These are phyloP conservation scores for Diploptera punctata DNA, from an alignment of 2,888 invertebrate species.

Conservation along the genomic window DNA sequence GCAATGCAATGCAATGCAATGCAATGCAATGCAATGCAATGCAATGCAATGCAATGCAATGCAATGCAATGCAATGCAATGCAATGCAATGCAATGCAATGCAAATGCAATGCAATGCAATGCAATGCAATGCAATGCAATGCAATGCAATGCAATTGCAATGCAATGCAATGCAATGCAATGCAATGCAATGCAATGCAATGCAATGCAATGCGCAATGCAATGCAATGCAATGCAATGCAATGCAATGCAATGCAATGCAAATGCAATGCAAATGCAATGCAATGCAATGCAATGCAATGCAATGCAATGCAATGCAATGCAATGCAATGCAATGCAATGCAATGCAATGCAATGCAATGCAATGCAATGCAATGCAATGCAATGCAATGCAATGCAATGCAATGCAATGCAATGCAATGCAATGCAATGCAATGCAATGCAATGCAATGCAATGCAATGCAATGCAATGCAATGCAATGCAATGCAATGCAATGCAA, in stretches of 20 bases:
- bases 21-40: constrained; percentile 13
- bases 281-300: neutral
- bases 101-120: too few relatives aligned
- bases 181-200: neutral
- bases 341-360: neutral
- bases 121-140: constrained; percentile 2
- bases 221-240: neutral
- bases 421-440: neutral
- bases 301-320: neutral
- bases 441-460: neutral
- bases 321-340: neutral
- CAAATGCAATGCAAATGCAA: too few relatives aligned
- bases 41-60: constrained; percentile 7
- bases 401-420: neutral
- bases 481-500: neutral
- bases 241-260: too few relatives aligned
- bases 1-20: constrained; percentile 8
- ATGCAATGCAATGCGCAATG: neutral
- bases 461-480: neutral
- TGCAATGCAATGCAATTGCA: constrained; percentile 13
- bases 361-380: neutral
- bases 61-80: neutral
- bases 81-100: too few relatives aligned
- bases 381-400: neutral
- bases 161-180: neutral